Evolutionary conservation across 2,113 vertebrate species (phyloP), one percentile per base, ranked within the genome.

Genomic region (Miniopterus natalensis): DNA sequence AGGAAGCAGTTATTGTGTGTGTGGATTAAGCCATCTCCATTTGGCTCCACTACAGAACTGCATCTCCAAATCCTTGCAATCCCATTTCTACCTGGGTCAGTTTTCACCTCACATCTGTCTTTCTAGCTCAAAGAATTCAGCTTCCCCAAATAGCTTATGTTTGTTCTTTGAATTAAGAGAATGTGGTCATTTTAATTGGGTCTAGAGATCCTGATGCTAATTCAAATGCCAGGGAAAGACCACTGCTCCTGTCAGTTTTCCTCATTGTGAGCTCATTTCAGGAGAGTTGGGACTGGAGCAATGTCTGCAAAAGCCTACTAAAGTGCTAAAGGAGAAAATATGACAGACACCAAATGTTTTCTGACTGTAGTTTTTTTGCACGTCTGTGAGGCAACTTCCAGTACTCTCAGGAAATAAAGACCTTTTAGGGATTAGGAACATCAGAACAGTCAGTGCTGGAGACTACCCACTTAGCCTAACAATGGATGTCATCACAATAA

Each of bases 21-120:
- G 29, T 51, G 70, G 11, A 89, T 68, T 85, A 94, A 65, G 13
- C 18, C 47, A 81, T 49, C 10, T 1, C 14, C 87, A 83, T 88
- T 85, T 84, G 23, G 8, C 27, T 80, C 10, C 14, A 84, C 36
- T 68, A 36, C 53, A 86, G 25, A 87, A 68, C 18, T 29, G 2
- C 31, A 92, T 23, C 45, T 71, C 59, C 29, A 79, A 74, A 29
- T 49, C 51, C 5, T 61, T 86, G 11, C 17, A 63, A 89, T 75
- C 5, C 57, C 36, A 85, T 47, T 88, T 92, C 53, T 53, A 23
- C 11, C 9, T 88, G 20, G 49, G 70, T 63, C 31, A 6, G 11
- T 88, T 84, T 93, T 92, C 42, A 65, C 42, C 57, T 29, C 55
- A 80, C 49, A 53, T 78, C 49, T 66, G 29, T 88, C 57, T 88